Base-by-base conservation (phyloP, 2,888 invertebrate genomes). In the Caenorhabditis afra region DNA sequence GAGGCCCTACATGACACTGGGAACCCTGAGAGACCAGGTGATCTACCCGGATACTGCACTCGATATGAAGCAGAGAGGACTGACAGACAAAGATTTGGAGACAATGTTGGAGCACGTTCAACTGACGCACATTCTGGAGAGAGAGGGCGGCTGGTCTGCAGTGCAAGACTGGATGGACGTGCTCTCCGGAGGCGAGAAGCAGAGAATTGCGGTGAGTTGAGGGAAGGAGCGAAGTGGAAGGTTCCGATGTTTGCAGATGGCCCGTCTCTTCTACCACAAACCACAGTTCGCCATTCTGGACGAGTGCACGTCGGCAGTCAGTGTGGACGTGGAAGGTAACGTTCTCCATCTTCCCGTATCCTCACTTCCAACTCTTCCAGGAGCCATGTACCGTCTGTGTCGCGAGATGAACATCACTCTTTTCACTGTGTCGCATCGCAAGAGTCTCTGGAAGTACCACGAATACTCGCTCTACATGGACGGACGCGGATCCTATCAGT, bases 1-100 rank as follows among this genome's bases (percentile, higher is more conserved):
- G 70, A 66, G 97, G 86, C 98, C 98, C 0, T 98, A 98, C 92
- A 96, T 98, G 96, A 96, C 96, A 0, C 94, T 96, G 82, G 98
- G 96, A 37, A 95, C 95, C 18, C 92, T 97, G 7, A 93, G 96
- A 35, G 97, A 98, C 92, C 98, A 99, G 91, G 84, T 88, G 68
- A 97, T 97, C 81, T 99, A 98, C 91, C 98, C 98, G 0, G 95
- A 97, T 82, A 94, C 94, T 0, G 91, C 93, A 7, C 93, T 93
- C 11, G 94, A 94, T 84, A 94, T 95, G 94, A 92, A 92, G 58
- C 91, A 90, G 1, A 93, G 93, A 76, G 93, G 93, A 39, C 92
- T 94, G 64, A 92, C 92, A 0, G 95, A 94, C 86, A 93, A 93
- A 0, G 94, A 95, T 88, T 91, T 96, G 10, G 91, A 93, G 57